Base-by-base conservation (phyloP, 2,797 vertebrate species). In the Clarias pachynema region DNA sequence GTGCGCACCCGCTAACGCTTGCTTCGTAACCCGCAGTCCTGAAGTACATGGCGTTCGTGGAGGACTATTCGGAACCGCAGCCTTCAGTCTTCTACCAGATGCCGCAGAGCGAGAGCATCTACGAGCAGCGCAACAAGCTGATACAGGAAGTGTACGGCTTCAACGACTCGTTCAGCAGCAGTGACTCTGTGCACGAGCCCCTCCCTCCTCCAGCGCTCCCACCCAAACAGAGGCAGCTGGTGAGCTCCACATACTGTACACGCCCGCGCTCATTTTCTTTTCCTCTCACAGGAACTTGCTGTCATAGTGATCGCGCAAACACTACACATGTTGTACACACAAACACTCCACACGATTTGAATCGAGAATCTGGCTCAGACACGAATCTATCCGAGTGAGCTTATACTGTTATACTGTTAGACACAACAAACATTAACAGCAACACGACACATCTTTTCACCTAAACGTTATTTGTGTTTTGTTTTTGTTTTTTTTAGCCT, bases 221-320 rank as follows among this genome's bases (percentile, higher is more conserved):
- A 14, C 97, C 95, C 0, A 98, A 99, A 91, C 97, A 97, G 93
- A 94, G 96, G 89, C 97, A 97, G 91, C 95, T 97, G 97, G 97
- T 97, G 91, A 96, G 95, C 88, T 66, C 68, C 37, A 83, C 86
- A 80, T 24, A 10, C 53, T 29, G 62, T 53, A 65, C 40, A 80
- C n/a, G 29, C 40, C 6, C 9, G 4, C 16, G 5, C 34, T 26
- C 59, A 1, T 8, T 49, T 8, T 65, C 78, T 44, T 29, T 79
- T 79, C 6, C 34, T 49, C 40, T 49, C 40, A 53, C 37, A 80
- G 79, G 40, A 66, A 66, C 62, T 77, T 15, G 44, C 44, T 49
- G 66, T 57, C 78, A 66, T 72, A 44, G 20, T 31, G 24, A 68
- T 24, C 63, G 34, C 4, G 1, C 26, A 20, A 26, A 66, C 60